These are phyloP conservation scores for Palloptera scutellata DNA, from an alignment of 2,888 invertebrate species.

Conservation along the genomic window DNA sequence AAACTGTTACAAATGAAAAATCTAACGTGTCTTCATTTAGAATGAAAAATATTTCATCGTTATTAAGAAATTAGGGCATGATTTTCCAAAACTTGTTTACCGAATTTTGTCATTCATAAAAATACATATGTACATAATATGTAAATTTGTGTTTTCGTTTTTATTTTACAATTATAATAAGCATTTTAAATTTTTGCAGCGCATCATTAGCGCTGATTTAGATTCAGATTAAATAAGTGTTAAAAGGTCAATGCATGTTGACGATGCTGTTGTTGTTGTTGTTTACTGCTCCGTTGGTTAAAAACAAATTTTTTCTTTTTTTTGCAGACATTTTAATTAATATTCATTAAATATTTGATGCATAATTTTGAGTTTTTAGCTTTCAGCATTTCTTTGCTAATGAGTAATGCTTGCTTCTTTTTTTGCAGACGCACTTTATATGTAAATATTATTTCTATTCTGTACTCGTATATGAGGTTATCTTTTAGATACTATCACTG, in stretches of 20 bases:
- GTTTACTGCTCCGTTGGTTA: background rate
- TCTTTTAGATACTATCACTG: too few species aligned
- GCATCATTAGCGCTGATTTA: background rate
- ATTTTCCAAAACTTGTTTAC: background rate
- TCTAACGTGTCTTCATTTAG: background rate
- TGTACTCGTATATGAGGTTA: too few species aligned
- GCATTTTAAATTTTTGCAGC: background rate
- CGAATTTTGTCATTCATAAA: conserved; percentile 3
- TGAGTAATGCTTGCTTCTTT: background rate
- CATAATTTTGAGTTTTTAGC: background rate
- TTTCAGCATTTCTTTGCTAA: conserved; percentile 12
- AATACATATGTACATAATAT: background rate
- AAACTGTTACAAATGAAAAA: too few species aligned
- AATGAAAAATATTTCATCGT: background rate
- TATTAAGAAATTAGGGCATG: background rate
- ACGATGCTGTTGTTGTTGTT: background rate
- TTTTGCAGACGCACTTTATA: background rate
- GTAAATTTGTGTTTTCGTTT: too few species aligned
- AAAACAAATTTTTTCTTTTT: background rate
- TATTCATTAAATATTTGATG: background rate
- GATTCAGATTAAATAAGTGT: background rate
- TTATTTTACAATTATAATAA: too few species aligned
- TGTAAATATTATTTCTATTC: too few species aligned
- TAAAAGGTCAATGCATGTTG: conserved; percentile 1
- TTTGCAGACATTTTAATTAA: background rate